Base-by-base conservation (phyloP, 2,113 vertebrate genomes). In the Pyrgilauda ruficollis region DNA sequence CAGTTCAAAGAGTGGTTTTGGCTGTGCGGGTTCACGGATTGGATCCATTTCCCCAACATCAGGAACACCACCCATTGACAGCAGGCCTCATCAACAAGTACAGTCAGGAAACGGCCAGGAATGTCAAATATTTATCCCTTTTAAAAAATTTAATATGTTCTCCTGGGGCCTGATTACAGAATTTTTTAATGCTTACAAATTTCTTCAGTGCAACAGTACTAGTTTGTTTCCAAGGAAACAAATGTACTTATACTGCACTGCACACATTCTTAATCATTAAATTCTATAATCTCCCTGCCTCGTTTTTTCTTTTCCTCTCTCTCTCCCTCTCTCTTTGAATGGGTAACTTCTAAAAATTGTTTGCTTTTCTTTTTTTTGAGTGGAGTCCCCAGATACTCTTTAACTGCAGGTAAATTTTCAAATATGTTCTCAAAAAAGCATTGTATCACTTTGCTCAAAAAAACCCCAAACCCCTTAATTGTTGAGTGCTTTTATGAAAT, bases 161-260 rank as follows among this genome's bases (percentile, higher is more conserved):
- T 97, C 96, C 92, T 95, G 97, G 96, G 96, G 89, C 82, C 96
- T 97, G 97, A 97, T 98, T 98, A 98, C 90, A 97, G 97, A 98
- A 98, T 97, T 97, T 97, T 97, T 97, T 97, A 98, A 98, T 97
- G 96, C 97, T 97, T 97, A 97, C 91, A 97, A 96, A 98, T 98
- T 98, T 97, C 95, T 98, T 97, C 90, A 82, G 92, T 96, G 94
- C 67, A 90, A 97, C 85, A 97, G 89, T 93, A 94, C 96, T 95
- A 95, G 93, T 98, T 97, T 98, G 97, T 98, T 98, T 98, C 97
- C 97, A 97, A 97, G 97, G 97, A 98, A 97, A 98, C 97, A 98
- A 97, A 98, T 96, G 94, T 79, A 96, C 91, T 98, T 97, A 91
- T 83, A 95, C 84, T 94, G 89, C 75, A 94, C 89, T 92, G 86